These are phyloP conservation scores for Clitarchus hookeri DNA, from an alignment of 2,888 invertebrate species.

Conservation along the genomic window DNA sequence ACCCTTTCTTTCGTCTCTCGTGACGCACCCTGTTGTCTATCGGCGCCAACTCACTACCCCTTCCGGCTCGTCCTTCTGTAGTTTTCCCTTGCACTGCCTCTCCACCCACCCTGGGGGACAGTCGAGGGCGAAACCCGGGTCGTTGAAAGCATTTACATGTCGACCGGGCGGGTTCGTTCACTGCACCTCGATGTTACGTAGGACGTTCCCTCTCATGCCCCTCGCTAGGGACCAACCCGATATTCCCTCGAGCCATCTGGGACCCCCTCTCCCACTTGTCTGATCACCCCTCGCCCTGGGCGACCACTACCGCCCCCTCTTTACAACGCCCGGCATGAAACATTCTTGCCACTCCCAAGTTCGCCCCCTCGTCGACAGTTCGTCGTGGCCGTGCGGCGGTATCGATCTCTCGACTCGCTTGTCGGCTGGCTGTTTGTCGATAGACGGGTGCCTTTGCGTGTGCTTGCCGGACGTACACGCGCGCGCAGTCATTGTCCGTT, in stretches of 20 bases:
- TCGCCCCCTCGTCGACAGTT: neutral
- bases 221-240: neutral
- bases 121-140: neutral
- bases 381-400: neutral
- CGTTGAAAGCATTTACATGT: slow-evolving; percentile 10
- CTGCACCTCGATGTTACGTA: neutral
- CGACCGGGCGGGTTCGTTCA: neutral
- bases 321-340: neutral
- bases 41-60: neutral
- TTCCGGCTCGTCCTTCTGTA: neutral
- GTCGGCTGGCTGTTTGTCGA: too few relatives aligned
- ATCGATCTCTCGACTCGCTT: neutral
- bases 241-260: too few relatives aligned
- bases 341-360: neutral
- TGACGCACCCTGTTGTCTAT: neutral
- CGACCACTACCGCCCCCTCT: neutral
- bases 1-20: neutral
- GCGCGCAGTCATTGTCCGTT: neutral
- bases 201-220: neutral
- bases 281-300: neutral
- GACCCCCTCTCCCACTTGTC: too few relatives aligned
- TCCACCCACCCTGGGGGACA: neutral
- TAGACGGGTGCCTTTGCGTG: too few relatives aligned
- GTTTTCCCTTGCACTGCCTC: neutral
- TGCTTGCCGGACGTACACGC: neutral